phyloP scores from a whole-genome alignment of 2,797 vertebrate genomes.

The Brachymystax lenok region DNA sequence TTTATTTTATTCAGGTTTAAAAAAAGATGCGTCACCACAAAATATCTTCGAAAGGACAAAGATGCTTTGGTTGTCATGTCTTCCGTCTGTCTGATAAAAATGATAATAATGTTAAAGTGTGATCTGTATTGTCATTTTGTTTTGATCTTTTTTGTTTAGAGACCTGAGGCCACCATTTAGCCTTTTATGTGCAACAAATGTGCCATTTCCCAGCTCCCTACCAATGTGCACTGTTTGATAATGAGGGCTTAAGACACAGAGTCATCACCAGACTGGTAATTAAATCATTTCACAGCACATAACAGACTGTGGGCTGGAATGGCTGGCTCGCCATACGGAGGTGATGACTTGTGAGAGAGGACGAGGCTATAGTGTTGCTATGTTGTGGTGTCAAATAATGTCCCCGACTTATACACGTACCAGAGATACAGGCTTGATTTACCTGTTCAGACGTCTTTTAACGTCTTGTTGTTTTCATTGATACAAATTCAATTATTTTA shows the following conservation, averaged over 20 bases:
- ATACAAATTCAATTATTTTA: slow-evolving; percentile 37
- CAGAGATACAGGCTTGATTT: slow-evolving; percentile 18
- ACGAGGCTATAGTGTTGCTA: slow-evolving; percentile 21
- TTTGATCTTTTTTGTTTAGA: slow-evolving; percentile 21
- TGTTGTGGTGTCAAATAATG: slow-evolving; percentile 42
- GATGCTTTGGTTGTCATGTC: slow-evolving; percentile 2
- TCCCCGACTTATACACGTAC: slow-evolving; percentile 30
- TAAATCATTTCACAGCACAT: slow-evolving; percentile 37
- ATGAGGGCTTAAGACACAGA: slow-evolving; percentile 33
- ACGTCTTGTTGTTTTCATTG: slow-evolving; percentile 32
- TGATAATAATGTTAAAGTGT: slow-evolving; percentile 42
- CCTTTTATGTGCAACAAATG: slow-evolving; percentile 20
- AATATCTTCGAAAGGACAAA: not conserved
- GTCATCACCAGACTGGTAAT: slow-evolving; percentile 39
- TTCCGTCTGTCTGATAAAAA: not conserved
- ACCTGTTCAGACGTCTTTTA: slow-evolving; percentile 40
- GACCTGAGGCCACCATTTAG: slow-evolving; percentile 4
- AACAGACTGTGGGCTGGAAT: slow-evolving; percentile 7
- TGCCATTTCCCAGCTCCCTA: slow-evolving; percentile 24
- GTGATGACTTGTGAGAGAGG: slow-evolving; percentile 4
- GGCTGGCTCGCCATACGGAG: not conserved
- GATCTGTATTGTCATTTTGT: slow-evolving; percentile 13
- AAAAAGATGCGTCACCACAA: not conserved
- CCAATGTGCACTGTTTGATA: slow-evolving; percentile 29
- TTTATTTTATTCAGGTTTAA: not conserved